Evolutionary conservation across 2,797 vertebrate species (phyloP).

Genomic region (Jordanella pulchra): DNA sequence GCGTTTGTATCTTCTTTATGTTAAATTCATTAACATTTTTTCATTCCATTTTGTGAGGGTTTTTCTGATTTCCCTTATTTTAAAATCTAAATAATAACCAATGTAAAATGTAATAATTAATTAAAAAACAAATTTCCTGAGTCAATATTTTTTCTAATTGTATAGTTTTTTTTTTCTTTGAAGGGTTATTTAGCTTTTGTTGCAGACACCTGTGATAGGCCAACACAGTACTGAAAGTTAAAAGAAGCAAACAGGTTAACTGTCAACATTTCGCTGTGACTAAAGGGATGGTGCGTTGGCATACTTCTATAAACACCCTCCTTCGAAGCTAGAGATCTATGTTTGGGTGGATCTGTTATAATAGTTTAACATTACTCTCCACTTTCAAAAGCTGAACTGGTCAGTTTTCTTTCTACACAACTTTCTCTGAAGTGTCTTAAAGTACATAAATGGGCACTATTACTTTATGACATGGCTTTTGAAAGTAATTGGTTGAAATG

Average conservation of each 20-base stretch:
- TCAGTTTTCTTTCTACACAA: background rate
- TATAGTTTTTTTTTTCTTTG: background rate
- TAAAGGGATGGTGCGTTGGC: background rate
- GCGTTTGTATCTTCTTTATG: no score
- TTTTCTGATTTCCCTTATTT: background rate
- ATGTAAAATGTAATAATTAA: no score
- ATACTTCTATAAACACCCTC: background rate
- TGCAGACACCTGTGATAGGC: background rate
- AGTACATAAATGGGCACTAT: background rate
- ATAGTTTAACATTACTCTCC: background rate
- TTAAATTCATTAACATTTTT: background rate
- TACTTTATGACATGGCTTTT: background rate
- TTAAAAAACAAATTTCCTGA: background rate
- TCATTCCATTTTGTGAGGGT: background rate
- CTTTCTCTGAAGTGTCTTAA: background rate
- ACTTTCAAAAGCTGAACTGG: background rate
- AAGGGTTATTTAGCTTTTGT: background rate
- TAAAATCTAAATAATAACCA: background rate
- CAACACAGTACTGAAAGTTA: no score
- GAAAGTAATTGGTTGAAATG: background rate
- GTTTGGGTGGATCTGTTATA: background rate
- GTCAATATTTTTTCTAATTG: background rate
- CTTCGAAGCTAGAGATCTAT: background rate
- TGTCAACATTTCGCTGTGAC: background rate
- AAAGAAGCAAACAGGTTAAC: no score